Conservation (phyloP, 2,113 vertebrate species). For the Cariama cristata region DNA sequence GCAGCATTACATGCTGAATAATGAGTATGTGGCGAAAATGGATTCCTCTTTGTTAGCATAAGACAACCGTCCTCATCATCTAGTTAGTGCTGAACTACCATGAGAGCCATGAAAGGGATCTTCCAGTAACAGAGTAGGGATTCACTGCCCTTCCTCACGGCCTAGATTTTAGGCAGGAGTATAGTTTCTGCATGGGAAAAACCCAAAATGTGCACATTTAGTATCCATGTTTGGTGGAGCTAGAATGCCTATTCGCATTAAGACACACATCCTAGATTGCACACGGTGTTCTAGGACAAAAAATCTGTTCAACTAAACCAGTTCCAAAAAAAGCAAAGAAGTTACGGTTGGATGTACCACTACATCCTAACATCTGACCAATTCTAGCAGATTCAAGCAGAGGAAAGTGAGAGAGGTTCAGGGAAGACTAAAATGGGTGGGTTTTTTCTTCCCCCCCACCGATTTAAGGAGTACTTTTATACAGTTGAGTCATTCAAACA, state of each 20-base stretch:
- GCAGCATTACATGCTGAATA: background rate
- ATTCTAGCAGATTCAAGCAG: background rate
- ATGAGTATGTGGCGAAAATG: background rate
- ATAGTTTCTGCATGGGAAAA: background rate
- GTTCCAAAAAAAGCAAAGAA: background rate
- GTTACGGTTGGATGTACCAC: background rate
- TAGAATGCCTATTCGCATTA: background rate
- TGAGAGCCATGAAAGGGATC: background rate
- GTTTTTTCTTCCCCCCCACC: too few relatives aligned
- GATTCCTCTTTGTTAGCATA: background rate
- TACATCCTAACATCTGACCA: background rate
- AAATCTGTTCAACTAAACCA: background rate
- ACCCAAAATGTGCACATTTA: background rate
- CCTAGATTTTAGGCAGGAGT: background rate
- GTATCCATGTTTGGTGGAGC: background rate
- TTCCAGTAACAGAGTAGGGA: background rate
- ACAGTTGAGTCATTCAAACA: background rate
- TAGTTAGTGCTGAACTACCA: background rate
- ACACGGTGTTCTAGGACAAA: background rate
- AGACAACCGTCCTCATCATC: background rate
- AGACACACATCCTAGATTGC: background rate
- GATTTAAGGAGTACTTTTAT: background rate
- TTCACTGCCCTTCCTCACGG: background rate
- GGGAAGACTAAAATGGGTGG: background rate
- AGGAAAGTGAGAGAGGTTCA: background rate